A percentile compares a stretch with the other conserved stretches of the same genome.
phyloP scores from a whole-genome alignment of 1,140 invertebrate species.

The Zaprionus taronus region DNA sequence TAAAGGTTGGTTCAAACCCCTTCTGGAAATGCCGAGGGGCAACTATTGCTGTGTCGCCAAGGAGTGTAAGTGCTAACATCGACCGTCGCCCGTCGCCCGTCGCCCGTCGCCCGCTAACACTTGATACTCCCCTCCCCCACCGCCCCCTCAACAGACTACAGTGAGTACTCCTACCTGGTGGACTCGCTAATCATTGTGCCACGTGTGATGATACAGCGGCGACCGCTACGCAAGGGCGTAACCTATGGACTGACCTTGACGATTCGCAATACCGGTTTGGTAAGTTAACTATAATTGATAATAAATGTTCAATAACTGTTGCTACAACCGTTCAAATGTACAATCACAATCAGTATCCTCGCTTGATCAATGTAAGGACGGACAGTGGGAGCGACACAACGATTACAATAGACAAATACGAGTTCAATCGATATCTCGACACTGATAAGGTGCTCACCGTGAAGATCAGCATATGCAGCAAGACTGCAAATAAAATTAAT shows the following conservation, averaged over 20 bases:
- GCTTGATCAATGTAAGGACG: conserved; percentile 45
- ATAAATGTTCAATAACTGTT: not conserved
- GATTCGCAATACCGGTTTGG: conserved; percentile 58
- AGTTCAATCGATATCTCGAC: conserved; percentile 50
- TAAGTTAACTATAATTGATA: conserved; percentile 14
- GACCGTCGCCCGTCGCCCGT: not conserved
- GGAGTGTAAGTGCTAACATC: conserved; percentile 49
- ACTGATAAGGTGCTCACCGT: conserved; percentile 59
- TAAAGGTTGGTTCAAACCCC: not conserved
- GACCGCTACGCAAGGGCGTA: conserved; percentile 24
- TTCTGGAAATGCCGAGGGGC: not conserved
- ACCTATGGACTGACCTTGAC: conserved; percentile 49
- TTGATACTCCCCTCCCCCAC: not conserved
- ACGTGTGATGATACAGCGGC: conserved; percentile 49
- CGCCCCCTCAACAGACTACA: conserved; percentile 48
- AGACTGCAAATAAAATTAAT: conserved; percentile 39
- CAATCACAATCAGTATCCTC: conserved; percentile 54
- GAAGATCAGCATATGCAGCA: conserved; percentile 47
- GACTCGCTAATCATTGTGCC: conserved; percentile 59
- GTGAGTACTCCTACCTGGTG: conserved; percentile 58
- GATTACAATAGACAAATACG: conserved; percentile 24
- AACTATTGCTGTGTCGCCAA: conserved; percentile 55
- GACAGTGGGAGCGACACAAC: conserved; percentile 62
- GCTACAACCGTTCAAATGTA: not conserved
- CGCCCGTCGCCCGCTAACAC: too few relatives aligned